Percentiles rank a stretch among this genome's conserved stretches.
phyloP scores from a whole-genome alignment of 2,888 invertebrate species.

The Drosophila villosipedis region DNA sequence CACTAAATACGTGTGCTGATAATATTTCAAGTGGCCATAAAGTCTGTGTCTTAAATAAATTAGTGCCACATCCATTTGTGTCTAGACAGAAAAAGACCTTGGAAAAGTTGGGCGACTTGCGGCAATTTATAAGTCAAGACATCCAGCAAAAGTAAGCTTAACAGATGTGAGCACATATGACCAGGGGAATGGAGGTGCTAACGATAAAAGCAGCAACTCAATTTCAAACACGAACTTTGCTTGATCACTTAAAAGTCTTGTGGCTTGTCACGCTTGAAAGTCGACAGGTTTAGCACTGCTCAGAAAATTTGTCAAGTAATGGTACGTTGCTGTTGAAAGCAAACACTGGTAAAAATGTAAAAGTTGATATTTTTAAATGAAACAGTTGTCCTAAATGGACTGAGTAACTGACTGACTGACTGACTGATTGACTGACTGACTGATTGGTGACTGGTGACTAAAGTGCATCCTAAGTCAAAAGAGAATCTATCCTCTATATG shows the following conservation, averaged over 20 bases:
- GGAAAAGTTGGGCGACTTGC: conserved; percentile 33
- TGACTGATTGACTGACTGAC: no score
- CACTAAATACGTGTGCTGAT: conserved; percentile 38
- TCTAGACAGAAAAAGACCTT: conserved; percentile 53
- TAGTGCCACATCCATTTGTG: conserved; percentile 31
- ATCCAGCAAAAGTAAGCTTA: neutral
- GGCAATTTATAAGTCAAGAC: conserved; percentile 31
- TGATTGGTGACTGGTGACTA: neutral
- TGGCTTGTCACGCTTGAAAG: neutral
- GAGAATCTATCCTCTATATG: neutral
- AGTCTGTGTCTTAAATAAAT: conserved; percentile 60
- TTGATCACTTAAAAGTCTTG: conserved; percentile 5
- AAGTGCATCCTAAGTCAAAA: neutral
- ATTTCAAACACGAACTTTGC: conserved; percentile 1
- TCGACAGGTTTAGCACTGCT: neutral
- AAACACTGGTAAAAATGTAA: neutral
- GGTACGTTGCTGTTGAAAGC: neutral
- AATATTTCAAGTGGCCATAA: conserved; percentile 49
- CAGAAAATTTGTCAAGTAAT: neutral
- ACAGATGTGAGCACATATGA: conserved; percentile 3
- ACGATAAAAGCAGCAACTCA: neutral
- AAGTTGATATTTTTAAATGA: neutral
- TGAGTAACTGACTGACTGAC: neutral
- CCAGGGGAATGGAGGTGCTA: neutral
- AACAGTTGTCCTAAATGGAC: neutral